A percentile compares a stretch with the other conserved stretches of the same genome.
Conservation (phyloP, 2,113 vertebrate species). For the Mola mola region DNA sequence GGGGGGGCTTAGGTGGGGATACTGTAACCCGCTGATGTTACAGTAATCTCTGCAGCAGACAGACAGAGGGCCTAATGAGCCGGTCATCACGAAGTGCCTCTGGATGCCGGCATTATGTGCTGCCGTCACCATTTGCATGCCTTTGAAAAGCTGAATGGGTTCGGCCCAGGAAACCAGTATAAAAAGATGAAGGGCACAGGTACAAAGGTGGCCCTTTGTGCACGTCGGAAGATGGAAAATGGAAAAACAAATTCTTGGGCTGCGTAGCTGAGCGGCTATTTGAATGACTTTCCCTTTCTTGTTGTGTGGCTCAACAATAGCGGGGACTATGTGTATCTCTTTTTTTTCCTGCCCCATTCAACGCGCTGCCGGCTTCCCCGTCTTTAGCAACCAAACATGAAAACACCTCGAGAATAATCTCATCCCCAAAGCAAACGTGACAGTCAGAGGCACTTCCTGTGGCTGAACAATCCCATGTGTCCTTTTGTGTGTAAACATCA, state of each 20-base stretch:
- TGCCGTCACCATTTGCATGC: conserved; percentile 77
- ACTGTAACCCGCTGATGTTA: conserved; percentile 51
- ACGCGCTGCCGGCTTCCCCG: not conserved
- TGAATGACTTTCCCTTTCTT: conserved; percentile 80
- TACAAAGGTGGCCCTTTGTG: conserved; percentile 81
- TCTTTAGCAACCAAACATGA: conserved; percentile 37
- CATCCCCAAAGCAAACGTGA: conserved; percentile 29
- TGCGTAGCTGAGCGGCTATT: conserved; percentile 73
- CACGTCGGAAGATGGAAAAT: conserved; percentile 76
- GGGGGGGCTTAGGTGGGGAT: conserved; percentile 54
- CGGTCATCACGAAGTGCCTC: conserved; percentile 49
- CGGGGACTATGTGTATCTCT: conserved; percentile 57
- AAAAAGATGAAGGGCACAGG: conserved; percentile 69
- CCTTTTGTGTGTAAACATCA: conserved; percentile 72
- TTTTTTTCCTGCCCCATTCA: conserved; percentile 43
- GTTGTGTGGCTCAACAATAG: conserved; percentile 75
- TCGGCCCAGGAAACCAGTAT: conserved; percentile 80
- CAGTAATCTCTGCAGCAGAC: conserved; percentile 63
- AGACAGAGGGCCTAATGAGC: conserved; percentile 55
- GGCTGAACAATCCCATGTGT: not conserved
- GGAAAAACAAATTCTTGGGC: conserved; percentile 82
- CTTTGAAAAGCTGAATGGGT: conserved; percentile 78
- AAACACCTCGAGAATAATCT: conserved; percentile 30
- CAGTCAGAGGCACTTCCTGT: conserved; percentile 50
- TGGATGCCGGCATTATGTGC: conserved; percentile 55